Base-by-base conservation (phyloP, 1,140 invertebrate species). In the Drosophila ananassae region DNA sequence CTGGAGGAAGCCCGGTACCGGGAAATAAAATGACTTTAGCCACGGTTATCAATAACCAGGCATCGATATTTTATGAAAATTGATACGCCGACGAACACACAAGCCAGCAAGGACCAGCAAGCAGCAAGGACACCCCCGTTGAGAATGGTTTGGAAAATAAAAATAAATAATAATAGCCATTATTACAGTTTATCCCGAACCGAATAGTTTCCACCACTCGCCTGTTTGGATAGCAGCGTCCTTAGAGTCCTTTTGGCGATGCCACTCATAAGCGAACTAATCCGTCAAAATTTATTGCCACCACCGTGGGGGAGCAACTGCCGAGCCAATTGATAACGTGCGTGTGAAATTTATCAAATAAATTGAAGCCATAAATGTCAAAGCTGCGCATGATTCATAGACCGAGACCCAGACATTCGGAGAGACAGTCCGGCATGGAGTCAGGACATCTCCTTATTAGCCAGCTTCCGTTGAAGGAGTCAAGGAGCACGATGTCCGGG, bases 321-420 rank as follows among this genome's bases (percentile, higher is more conserved):
- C 17, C 56, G 32, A 62, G 79, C 64, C 84, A 89, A 89, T 89
- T 89, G 83, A 89, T 89, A 89, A 89, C 84, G 84, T 89, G 83
- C 83, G 83, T 89, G 83, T 79, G 83, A 89, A 89, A 89, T 89
- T 89, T 89, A 89, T 89, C 83, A 89, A 89, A 89, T 89, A 89
- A 89, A 89, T 89, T 89, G 79, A 74, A 79, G 84, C 79, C 79
- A 89, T 89, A 89, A 89, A 89, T 89, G 83, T 89, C 83, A 79
- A 64, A 89, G 83, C 76, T 68, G 79, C 72, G 79, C 79, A 83
- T 83, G 83, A 83, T 89, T 83, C 83, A 89, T 83, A 75, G 56
- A 87, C 13, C 41, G 17, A 44, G 6, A 44, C 41, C n/a, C 64
- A 73, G 52, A 55, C 37, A 68, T 46, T 6, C 54, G n/a, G 3